Evolutionary conservation across 1,140 invertebrate genomes (phyloP).

Genomic region (Heliconius nattereri): DNA sequence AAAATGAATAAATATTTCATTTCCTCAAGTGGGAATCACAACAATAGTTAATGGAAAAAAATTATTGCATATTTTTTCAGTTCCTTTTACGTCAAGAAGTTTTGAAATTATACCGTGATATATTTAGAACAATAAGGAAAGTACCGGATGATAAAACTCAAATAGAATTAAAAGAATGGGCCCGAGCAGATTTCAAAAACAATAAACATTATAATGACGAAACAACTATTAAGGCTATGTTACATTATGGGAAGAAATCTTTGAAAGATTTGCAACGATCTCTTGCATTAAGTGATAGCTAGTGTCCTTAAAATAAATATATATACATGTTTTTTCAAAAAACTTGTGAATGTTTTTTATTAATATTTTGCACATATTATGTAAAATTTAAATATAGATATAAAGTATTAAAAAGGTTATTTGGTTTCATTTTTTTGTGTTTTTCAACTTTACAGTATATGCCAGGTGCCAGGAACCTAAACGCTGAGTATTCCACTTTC

Average conservation of each 20-base stretch:
- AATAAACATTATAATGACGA: constrained; percentile 87
- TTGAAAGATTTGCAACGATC: constrained; percentile 85
- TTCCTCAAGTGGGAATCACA: too few relatives aligned
- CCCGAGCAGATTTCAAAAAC: constrained; percentile 85
- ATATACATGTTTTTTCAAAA: neutral
- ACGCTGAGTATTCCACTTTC: too few relatives aligned
- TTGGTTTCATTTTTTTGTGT: too few relatives aligned
- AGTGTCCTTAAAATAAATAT: constrained; percentile 13
- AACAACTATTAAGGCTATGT: constrained; percentile 85
- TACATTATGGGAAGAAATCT: constrained; percentile 86
- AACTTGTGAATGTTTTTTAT: neutral
- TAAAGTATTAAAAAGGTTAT: too few relatives aligned
- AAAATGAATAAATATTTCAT: too few relatives aligned
- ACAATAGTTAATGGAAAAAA: neutral
- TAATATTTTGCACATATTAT: neutral
- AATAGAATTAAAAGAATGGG: constrained; percentile 86
- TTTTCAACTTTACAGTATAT: too few relatives aligned
- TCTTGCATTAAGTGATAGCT: constrained; percentile 81
- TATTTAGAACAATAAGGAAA: constrained; percentile 85
- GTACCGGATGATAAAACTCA: constrained; percentile 84
- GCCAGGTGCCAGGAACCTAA: too few relatives aligned
- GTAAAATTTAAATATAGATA: too few relatives aligned
- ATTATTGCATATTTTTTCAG: constrained; percentile 69
- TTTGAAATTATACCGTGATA: constrained; percentile 87
- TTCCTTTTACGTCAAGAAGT: constrained; percentile 89